Conservation (phyloP, 1,140 invertebrate genomes). For the Bradysia coprophila region DNA sequence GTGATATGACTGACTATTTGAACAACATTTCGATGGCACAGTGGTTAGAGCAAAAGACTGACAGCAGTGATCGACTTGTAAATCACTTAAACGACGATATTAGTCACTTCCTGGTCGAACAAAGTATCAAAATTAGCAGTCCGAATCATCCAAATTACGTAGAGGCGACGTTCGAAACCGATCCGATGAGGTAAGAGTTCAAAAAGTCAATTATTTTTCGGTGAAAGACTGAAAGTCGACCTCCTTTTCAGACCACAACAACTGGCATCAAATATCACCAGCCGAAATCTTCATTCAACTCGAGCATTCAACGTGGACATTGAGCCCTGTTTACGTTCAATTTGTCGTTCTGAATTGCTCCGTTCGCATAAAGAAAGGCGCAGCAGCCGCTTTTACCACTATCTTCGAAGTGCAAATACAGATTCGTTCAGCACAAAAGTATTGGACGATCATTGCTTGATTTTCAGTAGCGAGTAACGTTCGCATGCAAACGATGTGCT, state of each 20-base stretch:
- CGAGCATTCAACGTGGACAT: constrained; percentile 26
- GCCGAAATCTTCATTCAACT: not conserved
- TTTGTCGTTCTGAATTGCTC: constrained; percentile 32
- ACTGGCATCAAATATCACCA: no score
- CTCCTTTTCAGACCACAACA: not conserved
- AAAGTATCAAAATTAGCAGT: not conserved
- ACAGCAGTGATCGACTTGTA: no score
- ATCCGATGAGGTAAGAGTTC: not conserved
- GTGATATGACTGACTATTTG: no score
- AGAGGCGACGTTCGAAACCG: not conserved
- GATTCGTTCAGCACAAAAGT: constrained; percentile 12
- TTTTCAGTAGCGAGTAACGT: no score
- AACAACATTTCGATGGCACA: no score
- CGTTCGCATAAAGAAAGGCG: constrained; percentile 32
- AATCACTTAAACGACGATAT: no score
- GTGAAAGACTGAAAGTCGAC: not conserved
- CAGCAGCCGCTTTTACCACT: constrained; percentile 35
- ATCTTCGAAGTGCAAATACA: constrained; percentile 22
- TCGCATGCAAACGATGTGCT: no score
- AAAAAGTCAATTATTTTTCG: not conserved
- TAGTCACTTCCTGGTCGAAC: no score
- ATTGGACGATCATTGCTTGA: constrained; percentile 13
- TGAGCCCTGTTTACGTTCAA: constrained; percentile 30
- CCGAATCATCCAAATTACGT: no score
- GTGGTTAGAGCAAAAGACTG: no score